Percentiles rank a stretch among this genome's conserved stretches.
Conservation (phyloP, 2,797 vertebrate species). For the Mormyrops boulengeri region DNA sequence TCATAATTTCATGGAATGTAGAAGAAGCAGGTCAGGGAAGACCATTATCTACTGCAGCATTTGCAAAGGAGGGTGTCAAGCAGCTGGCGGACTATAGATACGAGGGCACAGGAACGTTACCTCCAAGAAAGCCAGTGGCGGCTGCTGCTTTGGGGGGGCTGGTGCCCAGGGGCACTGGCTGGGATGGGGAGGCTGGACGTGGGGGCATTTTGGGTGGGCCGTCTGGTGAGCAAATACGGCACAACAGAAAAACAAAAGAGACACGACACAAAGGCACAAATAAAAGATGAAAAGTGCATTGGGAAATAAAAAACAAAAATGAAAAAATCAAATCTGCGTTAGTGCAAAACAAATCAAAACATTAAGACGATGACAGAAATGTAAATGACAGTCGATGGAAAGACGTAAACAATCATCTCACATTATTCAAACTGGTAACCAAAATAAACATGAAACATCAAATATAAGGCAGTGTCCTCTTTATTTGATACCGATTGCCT, state of each 20-base stretch:
- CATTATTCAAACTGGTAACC: not conserved
- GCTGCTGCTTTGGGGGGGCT: slow-evolving; percentile 63
- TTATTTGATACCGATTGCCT: not conserved
- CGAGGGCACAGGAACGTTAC: slow-evolving; percentile 55
- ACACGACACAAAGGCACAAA: slow-evolving; percentile 35
- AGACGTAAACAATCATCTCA: not conserved
- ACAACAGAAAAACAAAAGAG: slow-evolving; percentile 55
- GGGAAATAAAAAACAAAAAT: slow-evolving; percentile 25
- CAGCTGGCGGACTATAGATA: not conserved
- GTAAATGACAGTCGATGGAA: not conserved
- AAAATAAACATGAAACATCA: not conserved
- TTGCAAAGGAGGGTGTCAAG: not conserved
- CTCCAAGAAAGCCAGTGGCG: slow-evolving; percentile 59
- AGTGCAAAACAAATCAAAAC: not conserved
- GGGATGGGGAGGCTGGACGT: slow-evolving; percentile 68
- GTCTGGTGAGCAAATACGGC: slow-evolving; percentile 75
- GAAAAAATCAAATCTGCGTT: slow-evolving; percentile 11
- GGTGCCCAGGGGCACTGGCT: slow-evolving; percentile 68
- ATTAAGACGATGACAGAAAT: not conserved
- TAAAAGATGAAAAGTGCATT: slow-evolving; percentile 31
- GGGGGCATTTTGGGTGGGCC: slow-evolving; percentile 70
- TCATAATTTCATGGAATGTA: not conserved
- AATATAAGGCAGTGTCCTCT: not conserved
- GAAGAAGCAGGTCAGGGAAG: not conserved
- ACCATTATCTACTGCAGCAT: not conserved